These are phyloP conservation scores for Hydropsyche betteni DNA, from an alignment of 2,888 invertebrate genomes.

Conservation along the genomic window DNA sequence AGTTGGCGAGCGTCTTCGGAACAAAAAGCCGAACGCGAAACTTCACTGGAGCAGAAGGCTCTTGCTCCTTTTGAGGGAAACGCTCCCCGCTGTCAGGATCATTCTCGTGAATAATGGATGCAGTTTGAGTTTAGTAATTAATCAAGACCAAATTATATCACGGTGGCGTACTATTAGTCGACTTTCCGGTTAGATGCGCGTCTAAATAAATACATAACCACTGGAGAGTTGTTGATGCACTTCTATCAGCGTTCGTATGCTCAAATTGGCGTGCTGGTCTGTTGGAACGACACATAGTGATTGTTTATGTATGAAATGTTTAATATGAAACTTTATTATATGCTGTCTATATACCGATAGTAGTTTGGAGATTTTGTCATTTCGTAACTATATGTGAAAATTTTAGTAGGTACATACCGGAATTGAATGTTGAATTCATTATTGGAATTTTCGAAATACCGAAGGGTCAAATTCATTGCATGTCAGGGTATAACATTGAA, in stretches of 20 bases:
- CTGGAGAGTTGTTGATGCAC: no score
- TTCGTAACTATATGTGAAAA: no score
- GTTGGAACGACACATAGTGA: no score
- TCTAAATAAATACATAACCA: no score
- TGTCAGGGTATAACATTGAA: no score
- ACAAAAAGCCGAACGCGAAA: conserved; percentile 40
- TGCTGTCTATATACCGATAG: no score
- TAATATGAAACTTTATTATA: no score
- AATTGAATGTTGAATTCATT: conserved; percentile 5
- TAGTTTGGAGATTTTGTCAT: no score
- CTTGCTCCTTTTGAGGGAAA: conserved; percentile 1
- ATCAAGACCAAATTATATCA: conserved; percentile 51
- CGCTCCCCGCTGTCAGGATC: conserved; percentile 46
- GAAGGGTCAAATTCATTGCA: background rate
- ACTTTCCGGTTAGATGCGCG: conserved; percentile 44
- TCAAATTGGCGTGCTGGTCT: no score
- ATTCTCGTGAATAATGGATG: conserved; percentile 52
- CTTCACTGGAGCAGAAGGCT: conserved; percentile 24
- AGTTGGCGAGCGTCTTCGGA: conserved; percentile 20
- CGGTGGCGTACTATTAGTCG: conserved; percentile 45
- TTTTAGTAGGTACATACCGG: background rate
- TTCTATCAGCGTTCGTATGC: no score
- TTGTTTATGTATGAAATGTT: no score
- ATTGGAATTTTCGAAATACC: conserved; percentile 12
- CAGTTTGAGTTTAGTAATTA: conserved; percentile 51